Conservation (phyloP, 2,113 vertebrate genomes). For the Pseudorhombus dupliciocellatus region DNA sequence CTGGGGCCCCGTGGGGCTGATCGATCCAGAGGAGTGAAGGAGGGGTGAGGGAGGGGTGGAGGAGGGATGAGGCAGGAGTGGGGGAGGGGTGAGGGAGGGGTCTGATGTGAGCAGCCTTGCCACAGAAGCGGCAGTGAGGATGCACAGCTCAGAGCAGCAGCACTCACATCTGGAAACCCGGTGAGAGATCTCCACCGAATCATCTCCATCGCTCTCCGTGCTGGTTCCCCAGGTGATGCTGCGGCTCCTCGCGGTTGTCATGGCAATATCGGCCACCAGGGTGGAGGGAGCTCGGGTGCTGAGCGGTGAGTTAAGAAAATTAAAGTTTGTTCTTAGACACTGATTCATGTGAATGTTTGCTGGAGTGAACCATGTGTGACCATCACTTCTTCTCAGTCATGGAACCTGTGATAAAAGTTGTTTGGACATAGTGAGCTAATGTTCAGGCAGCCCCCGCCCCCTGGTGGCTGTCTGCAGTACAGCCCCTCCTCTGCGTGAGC, state of each 20-base stretch:
- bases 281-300: constrained; percentile 40
- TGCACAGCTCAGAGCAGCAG: too few species aligned
- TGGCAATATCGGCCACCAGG: not conserved
- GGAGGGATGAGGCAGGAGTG: too few species aligned
- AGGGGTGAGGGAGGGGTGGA: not conserved
- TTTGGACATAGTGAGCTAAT: too few species aligned
- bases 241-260: constrained; percentile 16
- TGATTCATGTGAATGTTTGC: too few species aligned
- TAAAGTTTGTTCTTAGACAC: too few species aligned
- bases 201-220: not conserved
- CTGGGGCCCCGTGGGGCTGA: constrained; percentile 17
- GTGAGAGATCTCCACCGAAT: not conserved
- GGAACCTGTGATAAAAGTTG: too few species aligned
- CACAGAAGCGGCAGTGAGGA: not conserved
- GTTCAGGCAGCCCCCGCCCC: too few species aligned
- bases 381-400: too few species aligned
- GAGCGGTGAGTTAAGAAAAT: constrained; percentile 60
- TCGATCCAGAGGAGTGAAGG: constrained; percentile 14
- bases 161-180: constrained; percentile 1
- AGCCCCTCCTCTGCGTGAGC: too few species aligned
- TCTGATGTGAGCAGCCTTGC: not conserved
- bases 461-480: too few species aligned
- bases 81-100: too few species aligned
- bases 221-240: not conserved
- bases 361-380: too few species aligned